Percentiles rank a stretch among this genome's conserved stretches.
Conservation (phyloP, 2,113 vertebrate species). For the Vulpes lagopus region DNA sequence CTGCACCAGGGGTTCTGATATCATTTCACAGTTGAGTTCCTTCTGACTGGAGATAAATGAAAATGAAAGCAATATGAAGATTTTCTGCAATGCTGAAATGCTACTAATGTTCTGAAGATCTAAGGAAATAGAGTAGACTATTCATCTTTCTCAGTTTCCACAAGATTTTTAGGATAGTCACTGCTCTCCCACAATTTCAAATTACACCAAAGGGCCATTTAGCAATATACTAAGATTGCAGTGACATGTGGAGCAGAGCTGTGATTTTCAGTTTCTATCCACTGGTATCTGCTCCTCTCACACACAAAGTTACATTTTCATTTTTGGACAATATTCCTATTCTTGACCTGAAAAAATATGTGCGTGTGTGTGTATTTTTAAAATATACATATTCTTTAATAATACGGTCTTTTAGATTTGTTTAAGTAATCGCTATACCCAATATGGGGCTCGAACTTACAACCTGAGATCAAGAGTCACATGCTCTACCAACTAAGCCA, state of each 20-base stretch:
- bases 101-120: background rate
- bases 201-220: background rate
- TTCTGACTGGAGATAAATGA: slow-evolving; percentile 14
- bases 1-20: background rate
- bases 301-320: background rate
- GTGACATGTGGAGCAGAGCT: background rate
- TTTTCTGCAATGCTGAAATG: background rate
- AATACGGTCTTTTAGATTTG: background rate
- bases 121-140: background rate
- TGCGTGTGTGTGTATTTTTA: background rate
- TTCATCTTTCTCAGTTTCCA: background rate
- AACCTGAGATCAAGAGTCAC: background rate
- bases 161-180: background rate
- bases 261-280: background rate
- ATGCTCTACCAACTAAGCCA: background rate
- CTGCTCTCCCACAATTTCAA: background rate
- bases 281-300: background rate
- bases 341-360: background rate
- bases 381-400: background rate
- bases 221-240: background rate
- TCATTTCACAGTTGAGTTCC: background rate
- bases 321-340: background rate
- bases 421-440: background rate
- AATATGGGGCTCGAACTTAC: background rate
- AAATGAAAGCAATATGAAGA: slow-evolving; percentile 25